These are phyloP conservation scores for Pteromalus puparum DNA, from an alignment of 1,140 invertebrate genomes.

Conservation along the genomic window DNA sequence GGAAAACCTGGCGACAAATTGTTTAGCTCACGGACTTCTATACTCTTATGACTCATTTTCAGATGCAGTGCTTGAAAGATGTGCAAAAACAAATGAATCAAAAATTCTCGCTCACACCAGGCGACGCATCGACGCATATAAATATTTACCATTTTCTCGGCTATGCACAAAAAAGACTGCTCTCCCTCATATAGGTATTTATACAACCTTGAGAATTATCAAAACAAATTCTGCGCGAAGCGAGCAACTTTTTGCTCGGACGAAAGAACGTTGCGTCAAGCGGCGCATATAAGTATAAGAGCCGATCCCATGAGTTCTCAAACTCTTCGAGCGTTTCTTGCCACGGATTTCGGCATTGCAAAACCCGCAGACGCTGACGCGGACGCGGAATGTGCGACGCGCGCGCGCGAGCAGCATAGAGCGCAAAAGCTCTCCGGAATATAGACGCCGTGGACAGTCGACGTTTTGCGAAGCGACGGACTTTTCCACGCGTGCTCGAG, in stretches of 20 bases:
- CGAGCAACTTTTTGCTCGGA: neutral
- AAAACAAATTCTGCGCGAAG: constrained; percentile 19
- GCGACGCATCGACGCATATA: neutral
- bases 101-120: neutral
- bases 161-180: neutral
- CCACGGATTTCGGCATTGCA: constrained; percentile 35
- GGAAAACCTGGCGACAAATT: neutral
- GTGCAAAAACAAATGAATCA: neutral
- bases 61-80: no score
- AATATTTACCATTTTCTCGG: neutral
- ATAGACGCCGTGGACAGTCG: neutral
- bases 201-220: constrained; percentile 42
- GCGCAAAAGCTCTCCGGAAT: constrained; percentile 22
- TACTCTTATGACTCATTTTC: no score
- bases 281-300: no score
- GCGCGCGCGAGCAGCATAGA: neutral
- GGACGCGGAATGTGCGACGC: constrained; percentile 16
- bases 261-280: neutral
- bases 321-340: constrained; percentile 27
- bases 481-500: constrained; percentile 5
- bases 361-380: constrained; percentile 32
- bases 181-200: neutral
- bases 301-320: neutral
- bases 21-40: no score
- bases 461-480: neutral